Percentiles rank a stretch among this genome's conserved stretches.
phyloP scores from a whole-genome alignment of 2,113 vertebrate species.

The Tyto alba region DNA sequence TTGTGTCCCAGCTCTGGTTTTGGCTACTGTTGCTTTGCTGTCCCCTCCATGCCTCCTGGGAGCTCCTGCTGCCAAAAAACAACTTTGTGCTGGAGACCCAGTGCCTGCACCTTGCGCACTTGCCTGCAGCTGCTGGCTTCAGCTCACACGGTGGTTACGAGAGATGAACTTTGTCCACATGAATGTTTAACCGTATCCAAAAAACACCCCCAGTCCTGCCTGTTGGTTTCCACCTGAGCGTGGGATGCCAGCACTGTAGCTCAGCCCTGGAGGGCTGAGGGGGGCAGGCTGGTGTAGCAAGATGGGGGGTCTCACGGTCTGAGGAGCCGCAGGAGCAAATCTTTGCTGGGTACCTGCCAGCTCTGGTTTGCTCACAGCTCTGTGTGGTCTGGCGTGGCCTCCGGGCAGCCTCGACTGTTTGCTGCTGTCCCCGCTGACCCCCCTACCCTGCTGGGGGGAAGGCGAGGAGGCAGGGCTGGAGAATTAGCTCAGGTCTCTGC shows the following conservation, averaged over 20 bases:
- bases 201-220: neutral
- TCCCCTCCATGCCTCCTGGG: neutral
- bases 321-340: neutral
- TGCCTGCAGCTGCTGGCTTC: neutral
- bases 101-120: neutral
- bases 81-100: neutral
- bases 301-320: accelerated
- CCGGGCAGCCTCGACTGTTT: accelerated
- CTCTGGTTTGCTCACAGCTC: neutral
- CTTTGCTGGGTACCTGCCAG: neutral
- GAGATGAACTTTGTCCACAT: neutral
- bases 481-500: conserved; percentile 27
- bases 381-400: accelerated
- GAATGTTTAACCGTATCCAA: neutral
- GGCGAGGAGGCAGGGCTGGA: neutral
- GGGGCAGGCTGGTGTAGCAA: neutral
- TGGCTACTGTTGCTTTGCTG: neutral
- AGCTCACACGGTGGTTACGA: neutral
- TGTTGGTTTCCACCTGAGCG: neutral
- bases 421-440: neutral
- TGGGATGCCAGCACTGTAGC: neutral
- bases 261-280: neutral
- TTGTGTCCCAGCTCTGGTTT: neutral
- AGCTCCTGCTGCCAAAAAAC: neutral
- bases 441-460: accelerated